Percentiles rank a stretch among this genome's conserved stretches.
phyloP scores from a whole-genome alignment of 1,140 invertebrate genomes.

The Drosophila gunungcola region DNA sequence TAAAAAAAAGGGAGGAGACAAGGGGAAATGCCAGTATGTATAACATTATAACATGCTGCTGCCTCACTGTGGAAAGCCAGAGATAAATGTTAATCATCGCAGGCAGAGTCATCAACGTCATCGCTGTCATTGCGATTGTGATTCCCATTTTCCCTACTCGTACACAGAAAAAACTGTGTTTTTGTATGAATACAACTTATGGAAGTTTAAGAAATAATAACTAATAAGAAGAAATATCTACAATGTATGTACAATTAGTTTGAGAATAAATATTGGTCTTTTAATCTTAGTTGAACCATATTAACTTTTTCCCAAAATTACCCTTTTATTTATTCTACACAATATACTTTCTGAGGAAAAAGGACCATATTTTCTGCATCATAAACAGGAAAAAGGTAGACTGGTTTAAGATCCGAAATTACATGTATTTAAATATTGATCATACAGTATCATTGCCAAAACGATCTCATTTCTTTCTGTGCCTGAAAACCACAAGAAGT shows the following conservation, averaged over 20 bases:
- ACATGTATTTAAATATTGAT: not conserved
- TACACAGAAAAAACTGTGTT: conserved; percentile 13
- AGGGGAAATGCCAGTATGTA: conserved; percentile 29
- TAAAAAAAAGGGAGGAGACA: conserved; percentile 10
- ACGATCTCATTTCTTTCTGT: conserved; percentile 16
- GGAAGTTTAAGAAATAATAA: too few relatives aligned
- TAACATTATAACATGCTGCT: conserved; percentile 32
- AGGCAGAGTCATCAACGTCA: conserved; percentile 50
- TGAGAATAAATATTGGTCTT: too few relatives aligned
- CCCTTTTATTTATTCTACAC: too few relatives aligned
- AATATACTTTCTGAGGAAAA: too few relatives aligned
- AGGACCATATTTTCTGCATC: too few relatives aligned
- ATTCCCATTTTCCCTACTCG: conserved; percentile 39
- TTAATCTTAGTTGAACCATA: too few relatives aligned
- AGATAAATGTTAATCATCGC: conserved; percentile 68
- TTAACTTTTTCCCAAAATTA: too few relatives aligned
- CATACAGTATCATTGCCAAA: not conserved
- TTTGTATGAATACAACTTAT: not conserved
- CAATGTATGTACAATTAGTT: not conserved
- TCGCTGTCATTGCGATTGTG: conserved; percentile 62
- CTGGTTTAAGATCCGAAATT: not conserved
- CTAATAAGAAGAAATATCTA: not conserved
- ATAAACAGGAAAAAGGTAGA: too few relatives aligned
- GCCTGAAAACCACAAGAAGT: conserved; percentile 3
- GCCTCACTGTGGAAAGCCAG: conserved; percentile 50